Conservation (phyloP, 2,113 vertebrate species). For the Dicentrarchus labrax region DNA sequence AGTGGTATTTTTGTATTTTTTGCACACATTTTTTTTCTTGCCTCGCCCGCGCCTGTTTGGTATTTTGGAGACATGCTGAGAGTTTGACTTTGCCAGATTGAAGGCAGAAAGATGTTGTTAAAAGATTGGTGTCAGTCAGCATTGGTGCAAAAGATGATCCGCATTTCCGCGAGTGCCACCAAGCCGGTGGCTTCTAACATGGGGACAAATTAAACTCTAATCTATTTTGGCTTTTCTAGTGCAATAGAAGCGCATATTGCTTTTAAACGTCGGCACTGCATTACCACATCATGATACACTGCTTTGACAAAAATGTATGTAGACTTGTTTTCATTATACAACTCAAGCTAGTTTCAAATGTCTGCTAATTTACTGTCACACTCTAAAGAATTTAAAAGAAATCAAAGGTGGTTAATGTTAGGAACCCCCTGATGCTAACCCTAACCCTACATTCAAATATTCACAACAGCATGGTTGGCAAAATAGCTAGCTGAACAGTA, state of each 20-base stretch:
- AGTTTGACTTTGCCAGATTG: conserved; percentile 16
- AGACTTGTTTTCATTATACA: background rate
- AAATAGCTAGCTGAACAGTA: no score
- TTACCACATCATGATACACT: background rate
- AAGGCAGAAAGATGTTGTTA: conserved; percentile 1
- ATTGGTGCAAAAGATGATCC: background rate
- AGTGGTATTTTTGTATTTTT: conserved; percentile 19
- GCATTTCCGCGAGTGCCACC: background rate
- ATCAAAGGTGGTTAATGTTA: background rate
- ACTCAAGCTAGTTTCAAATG: background rate
- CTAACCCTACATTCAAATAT: background rate
- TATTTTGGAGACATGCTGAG: conserved; percentile 23
- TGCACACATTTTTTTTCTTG: background rate
- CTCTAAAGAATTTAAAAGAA: background rate
- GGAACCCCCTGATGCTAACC: no score
- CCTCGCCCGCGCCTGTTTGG: background rate
- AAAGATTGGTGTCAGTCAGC: background rate
- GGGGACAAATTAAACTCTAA: background rate
- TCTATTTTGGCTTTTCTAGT: background rate
- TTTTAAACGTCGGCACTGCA: background rate
- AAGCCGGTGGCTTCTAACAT: background rate
- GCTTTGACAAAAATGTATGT: background rate
- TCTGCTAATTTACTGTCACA: background rate
- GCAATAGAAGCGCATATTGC: background rate
- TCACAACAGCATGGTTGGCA: no score